These are phyloP conservation scores for Liposcelis brunnea DNA, from an alignment of 2,888 invertebrate genomes.

Conservation along the genomic window DNA sequence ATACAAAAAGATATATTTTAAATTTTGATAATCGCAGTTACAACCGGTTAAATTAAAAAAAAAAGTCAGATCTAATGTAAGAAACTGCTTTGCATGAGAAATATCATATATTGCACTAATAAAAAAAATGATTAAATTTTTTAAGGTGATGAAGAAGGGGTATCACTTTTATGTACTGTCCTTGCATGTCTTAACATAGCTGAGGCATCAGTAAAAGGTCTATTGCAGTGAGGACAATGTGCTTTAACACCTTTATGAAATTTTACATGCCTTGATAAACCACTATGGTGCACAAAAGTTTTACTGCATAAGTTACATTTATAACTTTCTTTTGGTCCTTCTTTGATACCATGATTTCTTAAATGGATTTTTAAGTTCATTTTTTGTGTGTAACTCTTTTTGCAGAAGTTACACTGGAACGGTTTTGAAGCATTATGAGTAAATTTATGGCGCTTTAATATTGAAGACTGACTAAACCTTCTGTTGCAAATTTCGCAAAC, in stretches of 20 bases:
- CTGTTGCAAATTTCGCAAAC: neutral
- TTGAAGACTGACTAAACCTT: neutral
- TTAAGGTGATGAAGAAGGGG: neutral
- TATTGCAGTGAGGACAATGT: neutral
- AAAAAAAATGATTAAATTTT: no score
- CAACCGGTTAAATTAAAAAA: no score
- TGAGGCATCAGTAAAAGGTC: neutral
- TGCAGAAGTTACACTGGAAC: neutral
- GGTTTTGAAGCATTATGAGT: neutral
- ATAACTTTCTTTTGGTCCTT: neutral
- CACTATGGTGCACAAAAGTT: neutral
- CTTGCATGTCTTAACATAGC: neutral
- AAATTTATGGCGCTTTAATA: neutral
- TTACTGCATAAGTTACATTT: neutral
- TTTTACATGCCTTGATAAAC: neutral
- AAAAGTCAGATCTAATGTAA: no score
- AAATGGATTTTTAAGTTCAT: neutral
- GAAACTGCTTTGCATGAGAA: no score
- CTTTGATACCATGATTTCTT: neutral
- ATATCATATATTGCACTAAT: no score
- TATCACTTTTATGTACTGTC: neutral
- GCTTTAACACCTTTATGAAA: neutral
- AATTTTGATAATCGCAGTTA: no score
- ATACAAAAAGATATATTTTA: no score
- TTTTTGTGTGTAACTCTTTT: neutral